Conservation (phyloP, 2,797 vertebrate species). For the Dendrocincla tyrannina region DNA sequence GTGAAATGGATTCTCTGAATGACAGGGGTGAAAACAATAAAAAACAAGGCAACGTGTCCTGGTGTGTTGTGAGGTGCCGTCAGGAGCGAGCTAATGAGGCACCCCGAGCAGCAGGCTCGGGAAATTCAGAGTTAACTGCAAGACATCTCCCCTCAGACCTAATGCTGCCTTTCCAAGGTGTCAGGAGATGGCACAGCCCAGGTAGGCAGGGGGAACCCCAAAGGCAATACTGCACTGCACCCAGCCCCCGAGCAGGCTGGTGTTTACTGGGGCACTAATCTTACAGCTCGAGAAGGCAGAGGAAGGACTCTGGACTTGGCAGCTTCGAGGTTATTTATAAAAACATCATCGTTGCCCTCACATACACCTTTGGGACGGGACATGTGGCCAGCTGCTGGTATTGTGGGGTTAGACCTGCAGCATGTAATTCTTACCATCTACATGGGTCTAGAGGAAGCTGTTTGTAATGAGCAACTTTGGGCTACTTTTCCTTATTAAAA, state of each 20-base stretch:
- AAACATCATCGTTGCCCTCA: fast-evolving
- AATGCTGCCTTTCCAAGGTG: fast-evolving
- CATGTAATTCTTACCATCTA: neutral
- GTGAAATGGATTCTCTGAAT: neutral
- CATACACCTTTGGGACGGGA: neutral
- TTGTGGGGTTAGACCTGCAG: neutral
- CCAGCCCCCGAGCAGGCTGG: neutral
- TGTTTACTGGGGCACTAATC: neutral
- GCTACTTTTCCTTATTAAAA: neutral
- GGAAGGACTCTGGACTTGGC: neutral
- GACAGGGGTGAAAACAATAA: neutral
- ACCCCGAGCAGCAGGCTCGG: fast-evolving
- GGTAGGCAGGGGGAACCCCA: fast-evolving
- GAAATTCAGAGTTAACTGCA: neutral
- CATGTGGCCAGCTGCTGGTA: neutral
- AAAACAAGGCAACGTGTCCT: fast-evolving
- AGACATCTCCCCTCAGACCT: neutral
- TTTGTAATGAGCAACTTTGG: neutral
- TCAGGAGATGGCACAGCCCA: neutral
- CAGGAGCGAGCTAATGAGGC: neutral
- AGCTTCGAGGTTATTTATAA: neutral
- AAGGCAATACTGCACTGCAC: neutral
- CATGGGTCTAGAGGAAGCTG: neutral
- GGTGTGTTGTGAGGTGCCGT: neutral
- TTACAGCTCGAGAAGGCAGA: neutral